These are phyloP conservation scores for Nematolebias whitei DNA, from an alignment of 2,113 vertebrate species.

Conservation along the genomic window DNA sequence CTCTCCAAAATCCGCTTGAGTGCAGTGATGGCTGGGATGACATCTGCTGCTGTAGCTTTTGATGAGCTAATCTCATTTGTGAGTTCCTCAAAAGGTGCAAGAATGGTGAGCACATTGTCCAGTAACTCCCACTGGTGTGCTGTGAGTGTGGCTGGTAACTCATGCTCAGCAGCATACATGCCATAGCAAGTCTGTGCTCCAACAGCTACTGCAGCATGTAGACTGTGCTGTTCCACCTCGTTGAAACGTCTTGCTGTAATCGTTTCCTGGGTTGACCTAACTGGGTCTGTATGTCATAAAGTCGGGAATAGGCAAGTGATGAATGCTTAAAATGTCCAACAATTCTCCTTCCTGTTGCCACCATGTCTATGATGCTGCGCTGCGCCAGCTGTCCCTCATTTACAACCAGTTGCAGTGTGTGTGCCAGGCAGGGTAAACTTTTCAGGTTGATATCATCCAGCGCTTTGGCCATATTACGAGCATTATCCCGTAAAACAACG, in stretches of 20 bases:
- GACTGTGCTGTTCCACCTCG: neutral
- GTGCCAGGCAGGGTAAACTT: neutral
- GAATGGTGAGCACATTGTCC: no score
- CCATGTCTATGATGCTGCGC: neutral
- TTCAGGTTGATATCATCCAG: neutral
- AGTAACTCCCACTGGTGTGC: no score
- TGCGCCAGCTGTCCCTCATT: neutral
- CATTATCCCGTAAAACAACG: neutral
- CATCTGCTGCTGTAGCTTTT: constrained; percentile 6
- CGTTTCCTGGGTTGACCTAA: neutral
- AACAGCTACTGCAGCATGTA: no score
- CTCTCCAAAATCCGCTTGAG: constrained; percentile 4
- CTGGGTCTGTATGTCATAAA: neutral
- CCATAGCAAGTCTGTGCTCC: no score
- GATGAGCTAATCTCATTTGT: constrained; percentile 3
- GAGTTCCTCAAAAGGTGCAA: neutral
- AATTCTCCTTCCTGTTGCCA: neutral
- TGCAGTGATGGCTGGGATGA: neutral
- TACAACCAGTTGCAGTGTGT: constrained; percentile 3
- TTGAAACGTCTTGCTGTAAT: constrained; percentile 1
- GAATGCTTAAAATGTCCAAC: neutral
- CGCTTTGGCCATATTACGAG: constrained; percentile 5
- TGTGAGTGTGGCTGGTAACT: no score
- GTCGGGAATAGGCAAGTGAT: neutral
- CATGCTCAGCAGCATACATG: no score